A percentile compares a stretch with the other conserved stretches of the same genome.
Evolutionary conservation across 2,888 invertebrate genomes (phyloP).

Genomic region (Scaptomyza parva): DNA sequence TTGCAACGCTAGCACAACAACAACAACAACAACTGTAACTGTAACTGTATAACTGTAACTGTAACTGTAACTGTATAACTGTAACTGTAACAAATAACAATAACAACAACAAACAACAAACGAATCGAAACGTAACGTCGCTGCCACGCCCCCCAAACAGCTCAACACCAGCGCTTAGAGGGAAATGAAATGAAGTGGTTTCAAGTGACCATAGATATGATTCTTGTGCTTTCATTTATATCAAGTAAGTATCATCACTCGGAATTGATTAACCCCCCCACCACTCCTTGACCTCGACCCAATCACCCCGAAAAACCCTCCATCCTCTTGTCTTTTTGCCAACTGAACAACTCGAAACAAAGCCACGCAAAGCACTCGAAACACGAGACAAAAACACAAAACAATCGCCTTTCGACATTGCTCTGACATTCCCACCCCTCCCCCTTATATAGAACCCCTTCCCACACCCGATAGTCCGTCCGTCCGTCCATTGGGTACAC

Average conservation of each 20-base stretch:
- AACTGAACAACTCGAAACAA: slow-evolving; percentile 65
- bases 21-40: slow-evolving; percentile 7
- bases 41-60: slow-evolving; percentile 6
- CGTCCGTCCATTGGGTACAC: no score
- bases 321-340: not conserved
- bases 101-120: slow-evolving; percentile 14
- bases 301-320: slow-evolving; percentile 17
- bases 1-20: no score
- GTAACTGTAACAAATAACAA: slow-evolving; percentile 28
- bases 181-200: slow-evolving; percentile 86
- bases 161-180: slow-evolving; percentile 79
- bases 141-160: slow-evolving; percentile 61
- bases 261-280: slow-evolving; percentile 55
- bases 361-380: slow-evolving; percentile 53
- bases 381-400: slow-evolving; percentile 58
- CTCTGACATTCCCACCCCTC: slow-evolving; percentile 35
- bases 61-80: slow-evolving; percentile 19
- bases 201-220: slow-evolving; percentile 85
- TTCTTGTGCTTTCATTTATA: slow-evolving; percentile 85
- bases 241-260: slow-evolving; percentile 82
- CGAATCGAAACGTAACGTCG: slow-evolving; percentile 56
- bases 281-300: slow-evolving; percentile 46
- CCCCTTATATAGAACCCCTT: not conserved
- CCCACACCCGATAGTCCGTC: no score
- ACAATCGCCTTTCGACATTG: slow-evolving; percentile 72